Conservation (phyloP, 2,888 invertebrate species). For the Tipula unca region DNA sequence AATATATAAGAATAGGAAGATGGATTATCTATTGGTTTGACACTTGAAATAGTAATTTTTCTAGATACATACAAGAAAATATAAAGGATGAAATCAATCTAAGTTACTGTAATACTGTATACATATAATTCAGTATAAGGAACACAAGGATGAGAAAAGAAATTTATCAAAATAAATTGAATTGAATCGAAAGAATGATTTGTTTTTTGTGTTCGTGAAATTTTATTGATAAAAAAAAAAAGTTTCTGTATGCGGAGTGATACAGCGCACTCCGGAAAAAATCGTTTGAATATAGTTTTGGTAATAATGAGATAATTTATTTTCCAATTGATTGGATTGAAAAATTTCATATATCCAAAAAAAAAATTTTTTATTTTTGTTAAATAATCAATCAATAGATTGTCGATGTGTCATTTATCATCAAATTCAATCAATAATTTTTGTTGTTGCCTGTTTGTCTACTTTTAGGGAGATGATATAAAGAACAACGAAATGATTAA, state of each 20-base stretch:
- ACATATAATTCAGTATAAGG: too few species aligned
- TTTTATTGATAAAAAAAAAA: neutral
- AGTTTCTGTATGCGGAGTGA: neutral
- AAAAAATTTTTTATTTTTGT: neutral
- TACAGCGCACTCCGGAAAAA: neutral
- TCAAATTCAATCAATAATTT: neutral
- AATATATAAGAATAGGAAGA: neutral
- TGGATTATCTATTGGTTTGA: conserved; percentile 14
- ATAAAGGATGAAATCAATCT: conserved; percentile 8
- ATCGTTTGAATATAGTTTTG: neutral
- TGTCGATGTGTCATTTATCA: neutral
- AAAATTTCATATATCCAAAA: neutral
- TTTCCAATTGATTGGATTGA: neutral
- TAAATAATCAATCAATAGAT: neutral
- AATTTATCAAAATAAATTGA: neutral
- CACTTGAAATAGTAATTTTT: neutral
- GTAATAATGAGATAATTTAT: conserved; percentile 2
- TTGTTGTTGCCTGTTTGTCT: neutral
- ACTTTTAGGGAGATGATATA: neutral
- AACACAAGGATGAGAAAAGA: neutral
- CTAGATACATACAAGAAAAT: neutral
- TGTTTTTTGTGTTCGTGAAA: neutral
- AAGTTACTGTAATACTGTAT: too few species aligned
- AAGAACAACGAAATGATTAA: neutral
- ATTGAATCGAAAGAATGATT: neutral